phyloP scores from a whole-genome alignment of 2,113 vertebrate genomes.

The Hyla sarda region DNA sequence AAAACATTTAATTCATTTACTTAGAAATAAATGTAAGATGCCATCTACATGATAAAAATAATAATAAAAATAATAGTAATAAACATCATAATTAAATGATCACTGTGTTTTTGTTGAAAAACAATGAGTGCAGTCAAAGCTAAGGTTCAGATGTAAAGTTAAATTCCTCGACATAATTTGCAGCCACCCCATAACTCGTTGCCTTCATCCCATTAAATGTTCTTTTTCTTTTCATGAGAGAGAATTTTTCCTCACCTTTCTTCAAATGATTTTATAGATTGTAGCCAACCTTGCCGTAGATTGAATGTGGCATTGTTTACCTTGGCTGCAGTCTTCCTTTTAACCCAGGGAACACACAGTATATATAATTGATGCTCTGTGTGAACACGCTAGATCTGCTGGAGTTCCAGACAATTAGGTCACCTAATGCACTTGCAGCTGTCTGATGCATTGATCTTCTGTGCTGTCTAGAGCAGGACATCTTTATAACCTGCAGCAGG shows the following conservation, averaged over 20 bases:
- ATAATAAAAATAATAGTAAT: not conserved
- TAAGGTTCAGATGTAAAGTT: not conserved
- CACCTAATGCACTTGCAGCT: constrained; percentile 37
- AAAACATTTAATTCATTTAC: too few relatives aligned
- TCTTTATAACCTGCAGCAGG: constrained; percentile 53
- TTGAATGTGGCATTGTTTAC: constrained; percentile 26
- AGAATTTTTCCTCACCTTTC: not conserved
- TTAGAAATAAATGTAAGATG: too few relatives aligned
- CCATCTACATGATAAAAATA: not conserved
- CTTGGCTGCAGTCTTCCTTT: constrained; percentile 34
- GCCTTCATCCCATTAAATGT: too few relatives aligned
- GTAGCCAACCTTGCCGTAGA: not conserved
- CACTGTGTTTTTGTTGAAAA: too few relatives aligned
- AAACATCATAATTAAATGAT: too few relatives aligned
- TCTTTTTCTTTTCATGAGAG: not conserved
- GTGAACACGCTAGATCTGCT: not conserved
- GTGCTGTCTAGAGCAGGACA: constrained; percentile 48
- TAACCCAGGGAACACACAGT: constrained; percentile 7
- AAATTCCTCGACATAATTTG: not conserved
- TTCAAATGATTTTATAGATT: not conserved
- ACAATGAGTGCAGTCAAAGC: too few relatives aligned
- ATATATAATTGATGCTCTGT: not conserved
- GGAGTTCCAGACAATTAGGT: constrained; percentile 56
- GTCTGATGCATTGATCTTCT: not conserved
- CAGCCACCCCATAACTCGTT: not conserved